phyloP scores from a whole-genome alignment of 2,113 vertebrate species.

The Telmatochromis sp. region DNA sequence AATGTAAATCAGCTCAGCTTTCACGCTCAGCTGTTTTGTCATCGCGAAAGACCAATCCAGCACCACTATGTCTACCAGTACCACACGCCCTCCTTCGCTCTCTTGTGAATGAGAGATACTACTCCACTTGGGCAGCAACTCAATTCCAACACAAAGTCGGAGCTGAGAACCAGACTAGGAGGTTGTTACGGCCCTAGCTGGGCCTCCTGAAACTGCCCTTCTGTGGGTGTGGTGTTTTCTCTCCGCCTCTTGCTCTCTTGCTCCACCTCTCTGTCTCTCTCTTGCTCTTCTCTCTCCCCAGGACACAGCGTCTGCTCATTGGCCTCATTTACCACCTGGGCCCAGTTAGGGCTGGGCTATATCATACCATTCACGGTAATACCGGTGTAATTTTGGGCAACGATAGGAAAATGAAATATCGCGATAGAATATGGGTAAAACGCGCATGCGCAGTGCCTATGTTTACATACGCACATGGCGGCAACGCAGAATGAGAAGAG shows the following conservation, averaged over 20 bases:
- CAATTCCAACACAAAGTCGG: neutral
- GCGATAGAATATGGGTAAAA: no score
- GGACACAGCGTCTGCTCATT: neutral
- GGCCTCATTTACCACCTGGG: neutral
- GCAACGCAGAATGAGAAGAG: no score
- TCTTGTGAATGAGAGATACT: neutral
- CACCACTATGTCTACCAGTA: neutral
- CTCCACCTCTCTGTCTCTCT: neutral
- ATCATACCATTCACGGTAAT: no score
- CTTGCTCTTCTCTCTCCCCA: neutral
- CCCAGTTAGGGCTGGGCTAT: neutral
- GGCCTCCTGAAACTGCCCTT: neutral
- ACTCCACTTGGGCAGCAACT: neutral
- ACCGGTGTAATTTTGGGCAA: no score
- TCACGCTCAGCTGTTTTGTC: neutral
- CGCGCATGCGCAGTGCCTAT: fast-evolving
- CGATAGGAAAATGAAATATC: no score
- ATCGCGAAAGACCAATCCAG: neutral
- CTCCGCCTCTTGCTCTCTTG: neutral
- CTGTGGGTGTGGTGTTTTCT: neutral
- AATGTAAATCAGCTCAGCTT: neutral
- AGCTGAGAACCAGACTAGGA: neutral
- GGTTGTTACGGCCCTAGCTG: neutral
- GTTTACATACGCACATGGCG: no score
- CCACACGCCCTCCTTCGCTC: neutral